These are phyloP conservation scores for Drosophila tani DNA, from an alignment of 1,140 invertebrate genomes.

Conservation along the genomic window DNA sequence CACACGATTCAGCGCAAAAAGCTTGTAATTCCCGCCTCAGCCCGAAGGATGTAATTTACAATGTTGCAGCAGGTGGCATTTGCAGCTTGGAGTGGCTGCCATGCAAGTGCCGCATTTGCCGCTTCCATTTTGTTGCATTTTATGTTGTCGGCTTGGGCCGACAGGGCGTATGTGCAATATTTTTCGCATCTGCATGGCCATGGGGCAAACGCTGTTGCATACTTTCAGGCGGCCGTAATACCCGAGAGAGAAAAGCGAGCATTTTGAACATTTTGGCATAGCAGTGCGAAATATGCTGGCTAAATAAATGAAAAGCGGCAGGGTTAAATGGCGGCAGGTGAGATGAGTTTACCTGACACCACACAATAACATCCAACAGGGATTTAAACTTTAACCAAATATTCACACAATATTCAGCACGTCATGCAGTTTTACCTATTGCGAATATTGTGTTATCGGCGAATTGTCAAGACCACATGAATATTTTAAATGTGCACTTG, in stretches of 20 bases:
- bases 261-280: constrained; percentile 26
- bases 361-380: not conserved
- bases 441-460: constrained; percentile 2
- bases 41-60: constrained; percentile 68
- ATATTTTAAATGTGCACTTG: constrained; percentile 4
- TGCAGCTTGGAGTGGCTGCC: constrained; percentile 33
- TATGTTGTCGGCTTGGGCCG: constrained; percentile 32
- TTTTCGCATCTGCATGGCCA: constrained; percentile 9
- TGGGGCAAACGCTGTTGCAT: constrained; percentile 24
- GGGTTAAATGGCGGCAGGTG: constrained; percentile 1
- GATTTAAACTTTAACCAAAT: constrained; percentile 1
- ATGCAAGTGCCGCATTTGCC: constrained; percentile 33
- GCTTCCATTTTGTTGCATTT: constrained; percentile 56
- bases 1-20: constrained; percentile 49
- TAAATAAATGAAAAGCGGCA: constrained; percentile 17
- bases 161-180: constrained; percentile 61
- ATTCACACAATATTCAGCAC: not conserved
- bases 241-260: not conserved
- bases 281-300: not conserved
- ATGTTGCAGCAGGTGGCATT: constrained; percentile 75
- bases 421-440: constrained; percentile 1
- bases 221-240: constrained; percentile 20
- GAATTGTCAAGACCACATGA: constrained; percentile 18
- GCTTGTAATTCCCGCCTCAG: constrained; percentile 62
- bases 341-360: constrained; percentile 6